A percentile compares a stretch with the other conserved stretches of the same genome.
phyloP scores from a whole-genome alignment of 2,797 vertebrate species.

The Fundulus diaphanus region DNA sequence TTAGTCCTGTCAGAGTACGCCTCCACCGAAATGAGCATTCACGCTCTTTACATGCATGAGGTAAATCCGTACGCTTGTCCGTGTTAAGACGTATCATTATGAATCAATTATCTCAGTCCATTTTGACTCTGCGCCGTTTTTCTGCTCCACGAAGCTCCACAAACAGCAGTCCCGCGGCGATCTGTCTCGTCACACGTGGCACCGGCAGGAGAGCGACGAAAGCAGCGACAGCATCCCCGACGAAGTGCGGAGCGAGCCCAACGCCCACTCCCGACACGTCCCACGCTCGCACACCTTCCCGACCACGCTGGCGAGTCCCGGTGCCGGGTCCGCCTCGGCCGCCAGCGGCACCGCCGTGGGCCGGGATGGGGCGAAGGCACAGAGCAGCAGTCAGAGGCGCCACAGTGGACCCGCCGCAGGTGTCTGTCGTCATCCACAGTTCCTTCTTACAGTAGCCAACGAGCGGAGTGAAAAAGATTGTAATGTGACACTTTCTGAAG shows the following conservation, averaged over 20 bases:
- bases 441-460: not conserved
- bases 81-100: not conserved
- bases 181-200: slow-evolving; percentile 93
- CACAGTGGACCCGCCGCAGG: slow-evolving; percentile 85
- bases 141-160: slow-evolving; percentile 70
- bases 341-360: slow-evolving; percentile 53
- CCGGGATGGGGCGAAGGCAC: slow-evolving; percentile 82
- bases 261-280: slow-evolving; percentile 66
- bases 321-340: slow-evolving; percentile 65
- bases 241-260: slow-evolving; percentile 77
- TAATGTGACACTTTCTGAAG: not conserved
- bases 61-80: slow-evolving; percentile 68
- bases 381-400: slow-evolving; percentile 81
- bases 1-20: slow-evolving; percentile 95
- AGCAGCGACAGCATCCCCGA: slow-evolving; percentile 92
- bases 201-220: slow-evolving; percentile 95
- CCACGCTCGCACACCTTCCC: slow-evolving; percentile 90
- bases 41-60: slow-evolving; percentile 97
- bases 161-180: slow-evolving; percentile 93
- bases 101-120: not conserved
- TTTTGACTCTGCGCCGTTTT: not conserved
- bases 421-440: slow-evolving; percentile 55
- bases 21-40: slow-evolving; percentile 98
- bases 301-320: slow-evolving; percentile 72
- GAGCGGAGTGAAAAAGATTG: not conserved